Base-by-base conservation (phyloP, 2,797 vertebrate genomes). In the Sebastes hopkinsi region DNA sequence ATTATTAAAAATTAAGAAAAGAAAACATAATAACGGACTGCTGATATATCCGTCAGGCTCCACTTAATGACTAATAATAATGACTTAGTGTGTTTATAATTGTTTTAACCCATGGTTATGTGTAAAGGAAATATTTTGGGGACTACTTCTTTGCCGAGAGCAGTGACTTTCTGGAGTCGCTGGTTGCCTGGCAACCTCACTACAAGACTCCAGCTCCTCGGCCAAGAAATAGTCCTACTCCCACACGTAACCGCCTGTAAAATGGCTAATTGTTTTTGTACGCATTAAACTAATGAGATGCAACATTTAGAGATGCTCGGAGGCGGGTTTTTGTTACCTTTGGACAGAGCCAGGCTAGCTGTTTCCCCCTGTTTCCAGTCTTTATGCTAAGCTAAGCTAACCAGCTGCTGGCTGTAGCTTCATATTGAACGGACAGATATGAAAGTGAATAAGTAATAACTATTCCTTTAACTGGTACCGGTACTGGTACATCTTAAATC, bases 251-350 rank as follows among this genome's bases (percentile, higher is more conserved):
- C 46, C 18, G 0, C 46, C 16, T 50, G 46, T 18, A 50, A 50
- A 50, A 50, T 8, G 46, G 18, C 6, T 9, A 50, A 50, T 50
- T 20, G 46, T 20, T 52, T 52, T 46, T 46, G 14, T 46, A 16
- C 1, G 6, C 20, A n/a, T n/a, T 52, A 52, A 52, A 52, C 46
- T 18, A 52, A 52, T 52, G 8, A n/a, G 20, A 52, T 52, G 50
- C 20, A 52, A 52, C 50, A n/a, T 52, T 52, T n/a, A 52, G 0
- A 52, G 46, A 0, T 52, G 46, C 18, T 20, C 1, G 7, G 16
- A 52, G 46, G 46, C 8, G 8, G 38, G 38, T 12, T 36, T 36
- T 38, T 52, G 18, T n/a, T 52, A 52, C 50, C 50, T 52, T 52
- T 18, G 42, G 42, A 18, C 16, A 46, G 42, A 18, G 6, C 42